Evolutionary conservation across 2,113 vertebrate genomes (phyloP), one percentile per base, ranked within the genome.

Genomic region (Vulpes ferrilata): DNA sequence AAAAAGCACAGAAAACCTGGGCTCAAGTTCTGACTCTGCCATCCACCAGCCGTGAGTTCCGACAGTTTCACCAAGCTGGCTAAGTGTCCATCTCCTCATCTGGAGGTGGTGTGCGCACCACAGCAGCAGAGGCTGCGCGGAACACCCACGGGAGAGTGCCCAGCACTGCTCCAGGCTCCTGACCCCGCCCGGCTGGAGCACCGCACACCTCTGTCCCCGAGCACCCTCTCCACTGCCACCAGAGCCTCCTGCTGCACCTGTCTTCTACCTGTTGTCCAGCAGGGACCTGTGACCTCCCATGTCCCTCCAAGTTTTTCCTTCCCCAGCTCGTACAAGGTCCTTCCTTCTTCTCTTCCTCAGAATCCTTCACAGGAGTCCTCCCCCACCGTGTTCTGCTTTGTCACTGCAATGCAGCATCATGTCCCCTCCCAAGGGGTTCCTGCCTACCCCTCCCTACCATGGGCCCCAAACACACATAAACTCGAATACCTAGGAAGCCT

Each of bases 91-190:
- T 4, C 23, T 83, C 74, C 62, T 80, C 53, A 53, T 1, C 43
- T 19, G 17, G 35, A 17, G 73, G 4, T 3, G 30, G 62, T 17
- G 3, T 30, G 64, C 16, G 13, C 23, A n/a, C 7, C 32, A 13
- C 74, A 55, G 35, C 43, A n/a, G 64, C 0, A 35, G 43, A 65
- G 30, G 60, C 32, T 2, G 7, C 51, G 15, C 0, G 1, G 48
- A 32, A 57, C 3, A 10, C 25, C 59, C 3, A 0, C 19, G 17
- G 62, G 13, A 78, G 38, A 5, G 16, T 0, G 27, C 35, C 43
- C 48, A 3, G 74, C 35, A 25, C 51, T 38, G 3, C 25, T 1
- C 5, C 5, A 12, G 13, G 62, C 43, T 23, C 60, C 5, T 6
- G 10, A 5, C 27, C 20, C 12, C 13, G 7, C 19, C 57, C 2